phyloP scores from a whole-genome alignment of 2,888 invertebrate genomes.

The Alloscopus bannaensis region DNA sequence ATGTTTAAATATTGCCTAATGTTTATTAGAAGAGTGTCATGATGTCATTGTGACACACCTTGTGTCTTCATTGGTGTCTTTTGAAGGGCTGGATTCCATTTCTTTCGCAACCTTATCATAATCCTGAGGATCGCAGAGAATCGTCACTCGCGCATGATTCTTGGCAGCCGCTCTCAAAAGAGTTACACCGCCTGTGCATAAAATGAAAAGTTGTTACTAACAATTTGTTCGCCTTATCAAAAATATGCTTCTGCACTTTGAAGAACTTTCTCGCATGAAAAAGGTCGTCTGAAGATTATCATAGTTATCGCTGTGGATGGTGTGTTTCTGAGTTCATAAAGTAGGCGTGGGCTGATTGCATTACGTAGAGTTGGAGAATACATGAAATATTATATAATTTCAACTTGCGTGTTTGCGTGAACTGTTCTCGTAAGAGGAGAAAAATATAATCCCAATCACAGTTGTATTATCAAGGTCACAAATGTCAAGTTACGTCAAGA shows the following conservation, averaged over 20 bases:
- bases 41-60: slow-evolving; percentile 77
- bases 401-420: no score
- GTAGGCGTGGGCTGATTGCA: slow-evolving; percentile 8
- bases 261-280: not conserved
- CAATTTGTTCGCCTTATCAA: not conserved
- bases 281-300: slow-evolving; percentile 1
- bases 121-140: slow-evolving; percentile 93
- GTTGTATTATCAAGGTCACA: slow-evolving; percentile 20
- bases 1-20: slow-evolving; percentile 9
- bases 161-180: slow-evolving; percentile 96
- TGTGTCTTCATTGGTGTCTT: slow-evolving; percentile 84
- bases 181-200: slow-evolving; percentile 86
- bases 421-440: not conserved
- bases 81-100: slow-evolving; percentile 80
- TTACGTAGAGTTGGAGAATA: not conserved
- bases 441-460: not conserved
- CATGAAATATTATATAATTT: not conserved
- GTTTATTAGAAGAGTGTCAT: not conserved
- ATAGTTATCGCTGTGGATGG: no score
- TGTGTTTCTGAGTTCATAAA: not conserved
- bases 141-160: slow-evolving; percentile 95
- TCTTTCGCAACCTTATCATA: slow-evolving; percentile 86
- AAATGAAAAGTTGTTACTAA: not conserved
- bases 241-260: not conserved
- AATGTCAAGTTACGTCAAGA: not conserved